These are phyloP conservation scores for Eolophus roseicapilla DNA, from an alignment of 2,113 vertebrate species.

Conservation along the genomic window DNA sequence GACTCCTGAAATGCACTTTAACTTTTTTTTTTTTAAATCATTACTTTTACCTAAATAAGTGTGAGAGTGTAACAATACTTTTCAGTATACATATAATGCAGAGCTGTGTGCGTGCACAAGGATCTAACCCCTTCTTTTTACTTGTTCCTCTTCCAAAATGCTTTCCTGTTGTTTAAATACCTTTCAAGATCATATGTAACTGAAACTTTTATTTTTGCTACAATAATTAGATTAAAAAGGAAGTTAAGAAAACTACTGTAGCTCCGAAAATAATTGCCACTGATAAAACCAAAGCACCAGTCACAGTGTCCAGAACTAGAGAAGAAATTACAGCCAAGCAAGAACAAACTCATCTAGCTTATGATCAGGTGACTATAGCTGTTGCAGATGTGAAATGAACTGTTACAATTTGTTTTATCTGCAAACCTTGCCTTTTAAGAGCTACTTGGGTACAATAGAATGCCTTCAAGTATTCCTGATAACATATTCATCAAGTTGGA, in stretches of 20 bases:
- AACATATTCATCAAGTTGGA: not conserved
- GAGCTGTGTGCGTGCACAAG: not conserved
- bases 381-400: not conserved
- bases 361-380: slow-evolving; percentile 59
- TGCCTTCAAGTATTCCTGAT: not conserved
- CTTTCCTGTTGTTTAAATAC: not conserved
- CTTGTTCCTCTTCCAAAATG: slow-evolving; percentile 11
- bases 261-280: slow-evolving; percentile 15
- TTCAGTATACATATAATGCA: not conserved
- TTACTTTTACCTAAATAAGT: not conserved
- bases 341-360: slow-evolving; percentile 61
- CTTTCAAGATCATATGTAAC: slow-evolving; percentile 17
- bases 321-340: slow-evolving; percentile 67
- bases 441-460: not conserved
- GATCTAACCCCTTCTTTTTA: not conserved
- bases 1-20: slow-evolving; percentile 17
- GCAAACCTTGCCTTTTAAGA: not conserved
- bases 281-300: slow-evolving; percentile 40
- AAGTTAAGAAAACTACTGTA: slow-evolving; percentile 60
- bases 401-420: slow-evolving; percentile 21
- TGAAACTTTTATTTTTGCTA: slow-evolving; percentile 25
- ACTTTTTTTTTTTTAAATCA: not conserved
- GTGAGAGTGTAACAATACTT: not conserved
- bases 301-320: slow-evolving; percentile 68
- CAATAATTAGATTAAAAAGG: slow-evolving; percentile 61